Conservation (phyloP, 2,113 vertebrate species). For the Bos indicus region DNA sequence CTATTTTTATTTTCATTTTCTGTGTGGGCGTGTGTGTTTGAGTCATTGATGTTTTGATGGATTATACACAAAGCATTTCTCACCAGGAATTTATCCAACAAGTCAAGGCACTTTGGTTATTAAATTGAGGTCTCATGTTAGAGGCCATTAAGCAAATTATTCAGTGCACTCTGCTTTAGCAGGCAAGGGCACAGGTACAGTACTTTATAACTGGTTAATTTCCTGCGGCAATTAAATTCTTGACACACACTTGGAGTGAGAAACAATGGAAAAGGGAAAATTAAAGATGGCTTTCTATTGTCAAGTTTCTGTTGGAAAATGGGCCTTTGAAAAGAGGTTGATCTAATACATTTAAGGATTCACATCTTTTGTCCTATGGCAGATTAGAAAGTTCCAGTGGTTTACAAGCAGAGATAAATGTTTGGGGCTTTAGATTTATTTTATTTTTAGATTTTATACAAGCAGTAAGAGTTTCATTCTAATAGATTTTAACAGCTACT, state of each 20-base stretch:
- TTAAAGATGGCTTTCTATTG: conserved; percentile 67
- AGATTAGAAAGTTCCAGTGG: conserved; percentile 17
- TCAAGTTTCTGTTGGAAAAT: conserved; percentile 62
- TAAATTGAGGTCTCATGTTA: conserved; percentile 82
- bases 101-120: conserved; percentile 82
- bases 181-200: conserved; percentile 72
- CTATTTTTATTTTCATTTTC: neutral
- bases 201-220: conserved; percentile 84
- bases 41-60: conserved; percentile 69
- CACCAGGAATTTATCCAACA: conserved; percentile 76
- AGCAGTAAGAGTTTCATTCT: neutral
- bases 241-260: conserved; percentile 78
- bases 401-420: neutral
- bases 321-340: conserved; percentile 44
- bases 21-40: neutral
- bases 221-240: conserved; percentile 83
- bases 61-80: conserved; percentile 72
- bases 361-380: conserved; percentile 36
- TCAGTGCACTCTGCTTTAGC: conserved; percentile 76
- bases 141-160: conserved; percentile 85
- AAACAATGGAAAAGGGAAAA: conserved; percentile 74
- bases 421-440: neutral
- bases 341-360: conserved; percentile 59
- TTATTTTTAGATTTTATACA: neutral
- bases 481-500: neutral